Percentiles rank a stretch among this genome's conserved stretches.
Conservation (phyloP, 2,113 vertebrate genomes). For the Scomber colias region DNA sequence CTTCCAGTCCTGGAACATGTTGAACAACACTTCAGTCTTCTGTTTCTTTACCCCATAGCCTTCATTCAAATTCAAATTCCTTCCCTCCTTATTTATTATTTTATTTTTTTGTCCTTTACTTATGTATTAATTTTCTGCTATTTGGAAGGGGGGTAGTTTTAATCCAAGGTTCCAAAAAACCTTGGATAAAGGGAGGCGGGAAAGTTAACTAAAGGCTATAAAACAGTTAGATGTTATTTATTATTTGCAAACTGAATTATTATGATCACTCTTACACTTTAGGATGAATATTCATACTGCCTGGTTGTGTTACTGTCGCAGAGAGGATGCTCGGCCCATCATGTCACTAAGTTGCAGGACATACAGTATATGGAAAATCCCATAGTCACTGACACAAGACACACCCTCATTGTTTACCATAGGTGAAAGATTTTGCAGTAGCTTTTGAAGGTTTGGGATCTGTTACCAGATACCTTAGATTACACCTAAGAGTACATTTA, state of each 20-base stretch:
- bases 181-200: no score
- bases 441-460: neutral
- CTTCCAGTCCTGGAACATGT: no score
- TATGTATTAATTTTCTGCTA: neutral
- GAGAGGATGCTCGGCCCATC: neutral
- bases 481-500: neutral
- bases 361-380: neutral
- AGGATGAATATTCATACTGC: neutral
- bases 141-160: no score
- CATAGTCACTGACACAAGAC: neutral
- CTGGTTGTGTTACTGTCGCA: neutral
- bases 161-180: no score
- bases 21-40: no score
- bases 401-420: neutral
- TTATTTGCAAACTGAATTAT: neutral
- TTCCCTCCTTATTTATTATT: no score
- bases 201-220: neutral
- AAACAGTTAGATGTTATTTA: neutral
- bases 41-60: no score
- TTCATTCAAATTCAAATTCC: no score
- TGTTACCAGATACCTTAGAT: neutral
- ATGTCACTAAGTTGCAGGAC: neutral
- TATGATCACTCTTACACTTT: neutral
- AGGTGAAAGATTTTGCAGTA: neutral
- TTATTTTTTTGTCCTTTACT: no score